phyloP scores from a whole-genome alignment of 2,113 vertebrate species.

The Propithecus coquereli region DNA sequence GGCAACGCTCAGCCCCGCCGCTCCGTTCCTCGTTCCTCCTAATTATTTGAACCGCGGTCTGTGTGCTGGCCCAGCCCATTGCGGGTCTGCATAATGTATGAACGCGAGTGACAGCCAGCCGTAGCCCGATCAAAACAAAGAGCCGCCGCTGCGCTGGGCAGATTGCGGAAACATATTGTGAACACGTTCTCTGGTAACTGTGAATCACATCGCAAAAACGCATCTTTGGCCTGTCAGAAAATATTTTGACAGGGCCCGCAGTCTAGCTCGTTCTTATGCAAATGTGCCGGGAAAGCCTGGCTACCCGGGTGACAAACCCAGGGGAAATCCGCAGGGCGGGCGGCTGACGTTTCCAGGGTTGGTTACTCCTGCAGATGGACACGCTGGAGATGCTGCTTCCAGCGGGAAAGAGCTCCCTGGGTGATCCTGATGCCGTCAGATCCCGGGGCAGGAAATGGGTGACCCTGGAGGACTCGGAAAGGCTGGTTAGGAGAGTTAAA shows the following conservation, averaged over 20 bases:
- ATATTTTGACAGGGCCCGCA: constrained; percentile 50
- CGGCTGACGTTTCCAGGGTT: rapidly evolving
- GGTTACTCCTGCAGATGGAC: background rate
- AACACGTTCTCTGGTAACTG: background rate
- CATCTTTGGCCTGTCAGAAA: constrained; percentile 40
- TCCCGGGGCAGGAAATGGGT: background rate
- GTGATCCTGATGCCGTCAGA: background rate
- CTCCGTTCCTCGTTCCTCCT: background rate
- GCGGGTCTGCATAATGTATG: constrained; percentile 51
- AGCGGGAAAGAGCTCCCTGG: rapidly evolving
- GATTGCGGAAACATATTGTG: constrained; percentile 49
- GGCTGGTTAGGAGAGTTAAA: background rate
- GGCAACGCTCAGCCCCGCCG: background rate
- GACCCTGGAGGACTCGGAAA: background rate
- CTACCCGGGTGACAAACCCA: background rate
- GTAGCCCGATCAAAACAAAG: background rate
- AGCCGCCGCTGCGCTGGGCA: background rate
- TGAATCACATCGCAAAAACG: background rate
- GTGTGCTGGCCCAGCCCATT: background rate
- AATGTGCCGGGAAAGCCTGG: background rate
- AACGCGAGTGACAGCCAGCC: background rate
- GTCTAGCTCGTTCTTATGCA: background rate
- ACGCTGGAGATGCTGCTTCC: rapidly evolving
- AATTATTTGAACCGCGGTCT: background rate
- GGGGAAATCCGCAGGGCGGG: background rate